phyloP scores from a whole-genome alignment of 2,797 vertebrate genomes.

The Crypturellus tataupa region DNA sequence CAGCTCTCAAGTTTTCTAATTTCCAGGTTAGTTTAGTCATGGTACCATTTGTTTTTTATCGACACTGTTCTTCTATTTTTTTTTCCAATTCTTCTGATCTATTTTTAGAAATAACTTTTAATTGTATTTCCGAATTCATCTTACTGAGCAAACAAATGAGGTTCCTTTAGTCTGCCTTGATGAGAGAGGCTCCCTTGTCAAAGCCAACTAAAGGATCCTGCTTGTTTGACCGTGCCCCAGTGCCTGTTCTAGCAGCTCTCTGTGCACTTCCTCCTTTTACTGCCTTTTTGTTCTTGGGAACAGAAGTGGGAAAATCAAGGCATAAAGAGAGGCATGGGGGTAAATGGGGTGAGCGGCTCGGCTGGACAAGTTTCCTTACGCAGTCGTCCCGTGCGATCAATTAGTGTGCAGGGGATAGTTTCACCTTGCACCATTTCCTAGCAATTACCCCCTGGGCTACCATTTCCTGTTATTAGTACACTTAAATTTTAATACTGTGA shows the following conservation, averaged over 20 bases:
- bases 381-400: background rate
- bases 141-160: background rate
- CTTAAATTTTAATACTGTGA: constrained; percentile 37
- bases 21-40: constrained; percentile 19
- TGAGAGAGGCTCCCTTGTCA: background rate
- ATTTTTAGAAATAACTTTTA: background rate
- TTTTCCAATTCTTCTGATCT: constrained; percentile 6
- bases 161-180: background rate
- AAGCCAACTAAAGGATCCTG: too few species aligned
- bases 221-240: background rate
- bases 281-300: background rate
- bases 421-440: background rate
- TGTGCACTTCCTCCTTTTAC: background rate
- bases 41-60: background rate
- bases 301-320: background rate
- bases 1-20: constrained; percentile 50
- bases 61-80: constrained; percentile 17
- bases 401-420: constrained; percentile 29
- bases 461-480: constrained; percentile 27
- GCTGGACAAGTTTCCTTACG: background rate
- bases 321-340: background rate
- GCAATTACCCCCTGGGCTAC: constrained; percentile 21
- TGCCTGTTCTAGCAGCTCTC: background rate
- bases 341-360: background rate
- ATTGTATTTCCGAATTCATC: background rate